Conservation (phyloP, 2,113 vertebrate genomes). For the Chionomys nivalis region DNA sequence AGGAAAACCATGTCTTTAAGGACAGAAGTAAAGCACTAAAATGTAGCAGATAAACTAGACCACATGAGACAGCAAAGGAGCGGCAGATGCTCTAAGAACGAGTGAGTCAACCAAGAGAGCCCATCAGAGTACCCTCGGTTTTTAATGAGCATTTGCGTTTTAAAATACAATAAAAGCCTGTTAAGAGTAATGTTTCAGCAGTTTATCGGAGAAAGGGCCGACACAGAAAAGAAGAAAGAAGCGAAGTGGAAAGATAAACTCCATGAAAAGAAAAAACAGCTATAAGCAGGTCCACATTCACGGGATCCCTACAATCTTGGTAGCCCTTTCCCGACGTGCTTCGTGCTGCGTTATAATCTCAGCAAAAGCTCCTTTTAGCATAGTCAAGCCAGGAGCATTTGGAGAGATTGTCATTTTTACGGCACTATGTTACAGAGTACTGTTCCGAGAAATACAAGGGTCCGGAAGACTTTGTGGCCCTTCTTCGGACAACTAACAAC, state of each 20-base stretch:
- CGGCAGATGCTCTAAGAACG: not conserved
- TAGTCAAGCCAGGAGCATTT: not conserved
- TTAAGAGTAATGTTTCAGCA: slow-evolving; percentile 43
- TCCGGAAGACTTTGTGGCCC: not conserved
- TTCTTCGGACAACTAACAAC: not conserved
- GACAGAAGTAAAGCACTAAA: slow-evolving; percentile 47
- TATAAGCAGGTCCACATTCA: not conserved
- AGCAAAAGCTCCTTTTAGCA: slow-evolving; percentile 35
- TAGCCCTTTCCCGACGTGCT: not conserved
- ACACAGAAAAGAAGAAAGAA: not conserved
- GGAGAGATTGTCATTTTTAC: slow-evolving; percentile 43
- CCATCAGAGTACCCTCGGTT: not conserved
- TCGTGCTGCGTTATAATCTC: slow-evolving; percentile 4
- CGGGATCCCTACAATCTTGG: not conserved
- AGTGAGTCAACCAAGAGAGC: not conserved
- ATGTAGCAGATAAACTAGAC: slow-evolving; percentile 14
- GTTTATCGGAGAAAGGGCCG: not conserved
- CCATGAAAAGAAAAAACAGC: not conserved
- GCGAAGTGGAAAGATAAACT: not conserved
- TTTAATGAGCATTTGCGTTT: slow-evolving; percentile 36
- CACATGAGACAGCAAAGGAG: not conserved
- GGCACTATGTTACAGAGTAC: not conserved
- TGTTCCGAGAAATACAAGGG: slow-evolving; percentile 3
- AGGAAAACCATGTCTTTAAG: slow-evolving; percentile 6
- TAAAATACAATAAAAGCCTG: slow-evolving; percentile 20